Evolutionary conservation across 2,888 invertebrate species (phyloP).

Genomic region (Cataglyphis rosenhaueri): DNA sequence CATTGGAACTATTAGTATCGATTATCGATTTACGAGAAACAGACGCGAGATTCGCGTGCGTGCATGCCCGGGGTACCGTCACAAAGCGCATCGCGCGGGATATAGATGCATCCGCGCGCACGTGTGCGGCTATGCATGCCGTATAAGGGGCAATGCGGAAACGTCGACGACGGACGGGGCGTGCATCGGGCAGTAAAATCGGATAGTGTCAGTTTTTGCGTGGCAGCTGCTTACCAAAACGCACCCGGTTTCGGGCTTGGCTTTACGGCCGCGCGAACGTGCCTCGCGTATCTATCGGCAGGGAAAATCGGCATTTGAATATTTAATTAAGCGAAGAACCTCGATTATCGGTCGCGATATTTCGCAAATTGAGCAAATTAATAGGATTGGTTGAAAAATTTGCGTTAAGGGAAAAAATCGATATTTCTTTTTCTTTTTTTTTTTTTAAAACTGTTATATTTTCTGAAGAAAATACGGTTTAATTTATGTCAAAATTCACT

Average conservation of each 20-base stretch:
- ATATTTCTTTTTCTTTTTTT: too few relatives aligned
- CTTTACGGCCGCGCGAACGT: slow-evolving; percentile 37
- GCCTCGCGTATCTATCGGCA: background rate
- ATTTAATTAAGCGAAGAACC: background rate
- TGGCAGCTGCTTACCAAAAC: slow-evolving; percentile 74
- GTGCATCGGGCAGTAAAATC: slow-evolving; percentile 75
- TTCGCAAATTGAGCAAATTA: slow-evolving; percentile 25
- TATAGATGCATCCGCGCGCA: slow-evolving; percentile 25
- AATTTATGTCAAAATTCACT: too few relatives aligned
- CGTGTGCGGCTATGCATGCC: slow-evolving; percentile 42
- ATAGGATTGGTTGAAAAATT: slow-evolving; percentile 6
- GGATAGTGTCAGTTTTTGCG: slow-evolving; percentile 71
- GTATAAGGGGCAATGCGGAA: slow-evolving; percentile 51
- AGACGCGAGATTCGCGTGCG: slow-evolving; percentile 34
- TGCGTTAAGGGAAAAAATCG: background rate
- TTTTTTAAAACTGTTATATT: too few relatives aligned
- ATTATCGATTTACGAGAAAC: slow-evolving; percentile 54
- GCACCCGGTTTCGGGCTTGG: slow-evolving; percentile 55
- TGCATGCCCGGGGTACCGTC: background rate
- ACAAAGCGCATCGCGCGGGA: slow-evolving; percentile 19
- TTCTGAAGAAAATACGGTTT: too few relatives aligned
- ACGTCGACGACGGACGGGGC: slow-evolving; percentile 66
- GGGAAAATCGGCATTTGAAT: slow-evolving; percentile 17
- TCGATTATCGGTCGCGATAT: background rate
- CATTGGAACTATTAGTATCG: slow-evolving; percentile 22